A percentile compares a stretch with the other conserved stretches of the same genome.
These are phyloP conservation scores for Daboia siamensis DNA, from an alignment of 2,113 vertebrate genomes.

Conservation along the genomic window DNA sequence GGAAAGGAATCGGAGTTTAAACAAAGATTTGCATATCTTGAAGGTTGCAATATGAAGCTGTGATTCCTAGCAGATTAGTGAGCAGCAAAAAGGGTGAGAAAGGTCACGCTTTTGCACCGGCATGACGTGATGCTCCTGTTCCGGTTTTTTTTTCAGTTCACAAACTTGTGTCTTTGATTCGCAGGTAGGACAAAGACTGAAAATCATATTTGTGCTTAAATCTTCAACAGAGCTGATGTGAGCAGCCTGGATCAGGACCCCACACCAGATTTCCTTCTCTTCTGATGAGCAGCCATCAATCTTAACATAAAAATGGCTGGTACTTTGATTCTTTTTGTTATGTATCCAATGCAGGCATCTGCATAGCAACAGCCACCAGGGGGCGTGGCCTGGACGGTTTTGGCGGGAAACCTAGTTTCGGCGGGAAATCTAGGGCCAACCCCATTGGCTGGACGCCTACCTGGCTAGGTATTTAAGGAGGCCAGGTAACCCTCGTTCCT, in stretches of 20 bases:
- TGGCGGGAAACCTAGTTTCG: no score
- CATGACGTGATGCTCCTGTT: not conserved
- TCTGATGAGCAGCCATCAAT: not conserved
- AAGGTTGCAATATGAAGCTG: not conserved
- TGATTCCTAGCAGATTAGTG: not conserved
- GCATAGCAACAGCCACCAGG: no score
- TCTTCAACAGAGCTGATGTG: not conserved
- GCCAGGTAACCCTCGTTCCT: no score
- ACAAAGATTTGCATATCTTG: not conserved
- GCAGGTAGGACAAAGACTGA: not conserved
- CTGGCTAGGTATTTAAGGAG: no score
- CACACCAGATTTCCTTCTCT: not conserved
- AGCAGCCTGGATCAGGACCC: not conserved
- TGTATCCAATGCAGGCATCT: no score
- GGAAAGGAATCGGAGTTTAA: not conserved
- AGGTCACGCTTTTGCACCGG: not conserved
- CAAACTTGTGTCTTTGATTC: not conserved
- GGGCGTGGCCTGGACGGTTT: no score
- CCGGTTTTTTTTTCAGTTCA: not conserved
- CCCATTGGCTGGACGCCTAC: no score
- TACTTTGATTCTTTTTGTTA: not conserved
- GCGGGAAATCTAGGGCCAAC: no score
- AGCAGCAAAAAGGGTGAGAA: not conserved
- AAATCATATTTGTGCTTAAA: not conserved
- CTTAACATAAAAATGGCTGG: not conserved